phyloP scores from a whole-genome alignment of 2,888 invertebrate genomes.

The Scrobipalpa costella region DNA sequence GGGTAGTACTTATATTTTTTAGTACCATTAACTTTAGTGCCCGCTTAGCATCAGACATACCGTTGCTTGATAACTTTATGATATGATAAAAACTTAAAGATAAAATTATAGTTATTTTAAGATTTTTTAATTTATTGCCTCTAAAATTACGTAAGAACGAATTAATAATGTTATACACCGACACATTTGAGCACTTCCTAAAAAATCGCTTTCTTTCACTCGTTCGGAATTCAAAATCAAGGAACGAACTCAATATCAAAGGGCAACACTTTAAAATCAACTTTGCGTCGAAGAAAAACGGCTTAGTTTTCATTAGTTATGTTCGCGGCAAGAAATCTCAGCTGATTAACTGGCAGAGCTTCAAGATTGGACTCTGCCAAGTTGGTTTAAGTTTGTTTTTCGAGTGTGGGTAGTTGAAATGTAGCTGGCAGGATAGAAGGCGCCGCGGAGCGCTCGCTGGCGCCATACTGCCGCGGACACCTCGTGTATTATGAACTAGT shows the following conservation, averaged over 20 bases:
- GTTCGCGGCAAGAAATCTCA: slow-evolving; percentile 44
- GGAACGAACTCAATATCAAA: slow-evolving; percentile 59
- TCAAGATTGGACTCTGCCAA: slow-evolving; percentile 30
- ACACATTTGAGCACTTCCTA: slow-evolving; percentile 66
- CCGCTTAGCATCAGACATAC: too few relatives aligned
- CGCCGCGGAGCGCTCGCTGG: slow-evolving; percentile 75
- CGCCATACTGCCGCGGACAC: slow-evolving; percentile 79
- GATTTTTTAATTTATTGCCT: background rate
- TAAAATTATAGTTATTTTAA: background rate
- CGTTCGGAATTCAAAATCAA: slow-evolving; percentile 76
- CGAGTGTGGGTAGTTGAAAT: slow-evolving; percentile 43
- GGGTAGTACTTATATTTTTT: too few relatives aligned
- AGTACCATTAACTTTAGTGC: too few relatives aligned
- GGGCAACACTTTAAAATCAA: slow-evolving; percentile 33
- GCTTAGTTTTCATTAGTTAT: slow-evolving; percentile 42
- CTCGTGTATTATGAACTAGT: slow-evolving; percentile 80
- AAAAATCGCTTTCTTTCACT: slow-evolving; percentile 76
- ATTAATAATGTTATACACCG: slow-evolving; percentile 51
- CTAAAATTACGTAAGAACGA: slow-evolving; percentile 51
- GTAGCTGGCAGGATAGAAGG: slow-evolving; percentile 72
- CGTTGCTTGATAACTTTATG: background rate
- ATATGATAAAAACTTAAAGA: background rate
- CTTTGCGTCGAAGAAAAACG: slow-evolving; percentile 31
- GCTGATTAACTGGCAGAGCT: slow-evolving; percentile 42
- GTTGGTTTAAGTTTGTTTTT: slow-evolving; percentile 32